phyloP scores from a whole-genome alignment of 1,140 invertebrate species.

The Drosophila parabipectinata region DNA sequence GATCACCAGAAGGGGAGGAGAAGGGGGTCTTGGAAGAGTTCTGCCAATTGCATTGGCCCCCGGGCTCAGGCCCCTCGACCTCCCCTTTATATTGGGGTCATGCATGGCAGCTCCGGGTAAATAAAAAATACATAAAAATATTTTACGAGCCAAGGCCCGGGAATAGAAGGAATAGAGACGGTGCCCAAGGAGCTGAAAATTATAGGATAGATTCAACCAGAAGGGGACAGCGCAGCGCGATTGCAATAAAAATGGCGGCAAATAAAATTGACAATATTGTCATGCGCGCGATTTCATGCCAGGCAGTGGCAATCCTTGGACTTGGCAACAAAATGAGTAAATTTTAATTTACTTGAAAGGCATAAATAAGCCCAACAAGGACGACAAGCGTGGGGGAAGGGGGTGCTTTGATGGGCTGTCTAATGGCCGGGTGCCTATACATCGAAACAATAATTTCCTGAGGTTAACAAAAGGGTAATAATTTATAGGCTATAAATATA shows the following conservation, averaged over 20 bases:
- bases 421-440: neutral
- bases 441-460: neutral
- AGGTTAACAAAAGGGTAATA: neutral
- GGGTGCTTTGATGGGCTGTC: neutral
- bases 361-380: constrained; percentile 61
- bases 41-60: constrained; percentile 67
- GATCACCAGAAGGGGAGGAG: neutral
- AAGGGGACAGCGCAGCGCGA: constrained; percentile 28
- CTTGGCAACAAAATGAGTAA: constrained; percentile 66
- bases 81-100: constrained; percentile 67
- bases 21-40: constrained; percentile 8
- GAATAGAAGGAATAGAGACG: constrained; percentile 44
- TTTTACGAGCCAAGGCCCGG: constrained; percentile 66
- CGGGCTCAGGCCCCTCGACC: constrained; percentile 18
- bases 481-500: neutral
- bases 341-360: constrained; percentile 82
- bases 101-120: constrained; percentile 71
- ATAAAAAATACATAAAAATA: constrained; percentile 83
- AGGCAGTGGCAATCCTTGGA: constrained; percentile 21
- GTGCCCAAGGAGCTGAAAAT: constrained; percentile 48
- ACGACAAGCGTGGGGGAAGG: neutral
- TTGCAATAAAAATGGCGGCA: constrained; percentile 77
- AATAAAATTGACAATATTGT: constrained; percentile 83
- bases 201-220: constrained; percentile 24
- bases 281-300: constrained; percentile 62